Base-by-base conservation (phyloP, 2,888 invertebrate species). In the Operophtera brumata region DNA sequence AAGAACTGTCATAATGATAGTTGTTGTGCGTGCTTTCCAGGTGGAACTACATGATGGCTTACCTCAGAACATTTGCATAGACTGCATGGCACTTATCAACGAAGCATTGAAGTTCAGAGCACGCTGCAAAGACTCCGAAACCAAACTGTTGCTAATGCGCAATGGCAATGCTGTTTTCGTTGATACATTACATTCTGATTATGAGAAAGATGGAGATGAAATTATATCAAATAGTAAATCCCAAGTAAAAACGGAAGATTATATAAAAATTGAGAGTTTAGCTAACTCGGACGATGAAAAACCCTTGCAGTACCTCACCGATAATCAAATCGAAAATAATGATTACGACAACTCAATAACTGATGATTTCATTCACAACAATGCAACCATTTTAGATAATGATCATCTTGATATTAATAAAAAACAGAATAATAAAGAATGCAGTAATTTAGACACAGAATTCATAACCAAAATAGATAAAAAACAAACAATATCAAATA, bases 1-100 rank as follows among this genome's bases (percentile, higher is more conserved):
- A n/a, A n/a, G n/a, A n/a, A n/a, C n/a, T n/a, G n/a, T n/a, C n/a
- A n/a, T n/a, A n/a, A n/a, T n/a, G n/a, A n/a, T n/a, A n/a, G n/a
- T n/a, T n/a, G n/a, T n/a, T n/a, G n/a, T n/a, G n/a, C n/a, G n/a
- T n/a, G n/a, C n/a, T 47, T 71, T 73, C 2, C 63, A 82, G 80
- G 52, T 80, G 0, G 25, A 60, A 26, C 12, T 55, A 0, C 62
- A 75, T 6, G 81, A 82, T 60, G 72, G 73, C 0, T 44, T 80
- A 0, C 80, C 82, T 0, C 80, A 80, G 58, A 71, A 74, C 2
- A 75, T 82, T 49, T 82, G 82, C 34, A 53, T 43, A 0, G 20
- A 50, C 0, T 82, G 82, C 34, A 30, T 72, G 0, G 56, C 25
- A 4, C 40, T 41, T 0, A 46, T 76, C 0, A 76, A 76, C 11